Evolutionary conservation across 2,113 vertebrate species (phyloP).

Genomic region (Cochlearius cochlearius): DNA sequence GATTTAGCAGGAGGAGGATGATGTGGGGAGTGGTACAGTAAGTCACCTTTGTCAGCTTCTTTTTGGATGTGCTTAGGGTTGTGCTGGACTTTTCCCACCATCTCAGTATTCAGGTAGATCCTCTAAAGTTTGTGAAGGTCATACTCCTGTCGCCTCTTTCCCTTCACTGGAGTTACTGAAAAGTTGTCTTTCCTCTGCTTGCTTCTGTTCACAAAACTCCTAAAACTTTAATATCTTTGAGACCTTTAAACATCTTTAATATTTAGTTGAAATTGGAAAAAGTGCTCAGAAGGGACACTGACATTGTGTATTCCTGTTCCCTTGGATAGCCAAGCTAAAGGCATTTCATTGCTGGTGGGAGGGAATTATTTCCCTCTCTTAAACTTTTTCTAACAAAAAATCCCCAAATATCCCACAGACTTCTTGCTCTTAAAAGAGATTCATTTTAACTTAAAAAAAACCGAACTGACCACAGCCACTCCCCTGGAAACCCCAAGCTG

Average conservation of each 20-base stretch:
- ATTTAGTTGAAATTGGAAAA: neutral
- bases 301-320: neutral
- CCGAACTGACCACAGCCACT: neutral
- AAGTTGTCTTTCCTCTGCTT: neutral
- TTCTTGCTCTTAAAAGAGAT: neutral
- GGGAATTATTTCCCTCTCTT: neutral
- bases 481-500: slow-evolving; percentile 36
- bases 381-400: neutral
- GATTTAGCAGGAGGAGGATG: neutral
- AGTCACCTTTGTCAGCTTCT: neutral
- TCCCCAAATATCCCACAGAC: neutral
- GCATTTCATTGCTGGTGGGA: neutral
- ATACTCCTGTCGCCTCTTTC: neutral
- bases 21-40: neutral
- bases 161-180: neutral
- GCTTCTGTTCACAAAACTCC: neutral
- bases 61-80: neutral
- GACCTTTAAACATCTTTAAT: neutral
- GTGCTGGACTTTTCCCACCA: neutral
- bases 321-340: neutral
- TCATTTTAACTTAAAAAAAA: neutral
- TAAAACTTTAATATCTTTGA: neutral
- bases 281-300: neutral
- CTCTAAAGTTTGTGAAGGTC: neutral
- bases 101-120: fast-evolving